Evolutionary conservation across 1,140 invertebrate genomes (phyloP).

Genomic region (Hirudo medicinalis): DNA sequence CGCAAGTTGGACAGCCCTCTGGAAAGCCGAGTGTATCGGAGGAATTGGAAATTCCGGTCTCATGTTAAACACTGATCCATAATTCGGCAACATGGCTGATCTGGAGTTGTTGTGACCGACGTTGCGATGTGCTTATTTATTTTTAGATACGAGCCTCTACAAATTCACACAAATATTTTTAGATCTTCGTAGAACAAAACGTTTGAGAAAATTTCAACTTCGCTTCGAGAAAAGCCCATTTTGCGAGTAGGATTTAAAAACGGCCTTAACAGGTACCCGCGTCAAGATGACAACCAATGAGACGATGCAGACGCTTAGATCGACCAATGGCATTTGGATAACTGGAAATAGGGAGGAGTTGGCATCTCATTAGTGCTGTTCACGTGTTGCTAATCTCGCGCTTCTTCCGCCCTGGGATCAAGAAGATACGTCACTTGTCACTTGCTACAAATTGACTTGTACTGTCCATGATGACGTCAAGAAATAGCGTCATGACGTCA

Average conservation of each 20-base stretch:
- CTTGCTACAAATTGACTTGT: too few species aligned
- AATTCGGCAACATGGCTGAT: not conserved
- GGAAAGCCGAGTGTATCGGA: slow-evolving; percentile 8
- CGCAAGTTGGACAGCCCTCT: not conserved
- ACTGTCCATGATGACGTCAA: too few species aligned
- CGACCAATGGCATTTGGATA: not conserved
- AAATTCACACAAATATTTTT: too few species aligned
- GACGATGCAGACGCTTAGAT: not conserved
- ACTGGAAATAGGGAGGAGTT: not conserved
- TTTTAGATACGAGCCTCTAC: too few species aligned
- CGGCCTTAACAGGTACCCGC: not conserved
- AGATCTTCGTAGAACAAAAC: too few species aligned
- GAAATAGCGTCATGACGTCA: too few species aligned
- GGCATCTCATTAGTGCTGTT: slow-evolving; percentile 2
- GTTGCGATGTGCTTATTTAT: too few species aligned
- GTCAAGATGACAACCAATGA: slow-evolving; percentile 6
- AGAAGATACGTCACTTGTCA: not conserved
- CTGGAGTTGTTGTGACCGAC: too few species aligned
- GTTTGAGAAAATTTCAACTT: too few species aligned
- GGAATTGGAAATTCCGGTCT: not conserved
- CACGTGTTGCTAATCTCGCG: not conserved
- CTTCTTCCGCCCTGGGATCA: slow-evolving; percentile 1
- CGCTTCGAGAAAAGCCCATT: too few species aligned
- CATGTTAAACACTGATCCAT: not conserved
- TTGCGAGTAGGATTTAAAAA: too few species aligned